These are phyloP conservation scores for Carpatolechia fugitivella DNA, from an alignment of 2,888 invertebrate genomes.

Conservation along the genomic window DNA sequence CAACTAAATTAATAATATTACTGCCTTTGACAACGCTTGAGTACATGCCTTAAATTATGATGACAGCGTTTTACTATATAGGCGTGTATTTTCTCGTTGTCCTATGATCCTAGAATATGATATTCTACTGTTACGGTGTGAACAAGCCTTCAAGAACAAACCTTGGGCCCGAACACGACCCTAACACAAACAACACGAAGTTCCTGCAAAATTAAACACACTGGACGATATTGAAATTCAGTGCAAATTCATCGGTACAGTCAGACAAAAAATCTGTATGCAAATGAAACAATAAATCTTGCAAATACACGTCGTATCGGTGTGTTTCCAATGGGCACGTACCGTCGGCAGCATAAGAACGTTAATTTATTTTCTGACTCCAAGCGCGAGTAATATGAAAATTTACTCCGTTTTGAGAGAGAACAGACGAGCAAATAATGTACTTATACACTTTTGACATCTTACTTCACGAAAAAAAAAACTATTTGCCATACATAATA, in stretches of 20 bases:
- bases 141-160: neutral
- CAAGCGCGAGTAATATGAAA: conserved; percentile 41
- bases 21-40: too few relatives aligned
- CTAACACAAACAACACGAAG: neutral
- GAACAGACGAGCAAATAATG: conserved; percentile 22
- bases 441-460: too few relatives aligned
- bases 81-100: too few relatives aligned
- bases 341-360: conserved; percentile 46
- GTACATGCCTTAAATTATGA: too few relatives aligned
- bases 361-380: conserved; percentile 48
- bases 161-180: neutral
- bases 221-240: neutral
- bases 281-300: conserved; percentile 45
- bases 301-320: conserved; percentile 20
- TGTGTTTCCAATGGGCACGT: conserved; percentile 31
- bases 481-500: too few relatives aligned
- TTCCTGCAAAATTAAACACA: neutral
- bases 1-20: too few relatives aligned
- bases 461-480: too few relatives aligned
- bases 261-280: conserved; percentile 32
- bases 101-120: too few relatives aligned
- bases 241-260: conserved; percentile 13
- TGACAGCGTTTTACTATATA: too few relatives aligned
- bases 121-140: too few relatives aligned
- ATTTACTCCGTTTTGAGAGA: conserved; percentile 39